phyloP scores from a whole-genome alignment of 2,113 vertebrate species.

The Hemicordylus capensis region DNA sequence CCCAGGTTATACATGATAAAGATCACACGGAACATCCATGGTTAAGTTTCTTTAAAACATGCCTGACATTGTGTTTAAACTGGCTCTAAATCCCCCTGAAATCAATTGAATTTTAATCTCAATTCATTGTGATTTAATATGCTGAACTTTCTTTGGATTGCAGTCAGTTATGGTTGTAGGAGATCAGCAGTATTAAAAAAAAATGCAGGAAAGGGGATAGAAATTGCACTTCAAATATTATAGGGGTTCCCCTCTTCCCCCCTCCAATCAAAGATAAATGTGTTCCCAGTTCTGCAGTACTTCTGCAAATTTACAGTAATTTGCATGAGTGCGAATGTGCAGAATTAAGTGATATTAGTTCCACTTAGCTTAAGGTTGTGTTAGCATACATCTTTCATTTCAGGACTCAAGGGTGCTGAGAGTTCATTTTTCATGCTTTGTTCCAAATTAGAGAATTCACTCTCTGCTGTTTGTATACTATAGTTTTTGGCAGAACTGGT shows the following conservation, averaged over 20 bases:
- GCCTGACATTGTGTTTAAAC: neutral
- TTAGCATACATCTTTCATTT: neutral
- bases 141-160: neutral
- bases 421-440: neutral
- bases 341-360: neutral
- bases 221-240: conserved; percentile 55
- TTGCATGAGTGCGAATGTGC: neutral
- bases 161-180: conserved; percentile 51
- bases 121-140: neutral
- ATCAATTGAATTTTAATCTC: neutral
- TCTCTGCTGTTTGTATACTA: neutral
- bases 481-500: neutral
- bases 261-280: neutral
- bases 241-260: neutral
- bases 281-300: conserved; percentile 31
- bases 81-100: neutral
- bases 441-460: neutral
- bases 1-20: neutral
- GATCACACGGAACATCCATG: neutral
- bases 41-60: neutral
- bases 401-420: neutral
- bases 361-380: neutral
- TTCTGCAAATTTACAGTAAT: neutral
- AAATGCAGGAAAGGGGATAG: conserved; percentile 11
- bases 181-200: conserved; percentile 58